Evolutionary conservation across 30 jellyfish, hydroid and myxozoan genomes (phyloP).

Genomic region (Cassiopea andromeda): DNA sequence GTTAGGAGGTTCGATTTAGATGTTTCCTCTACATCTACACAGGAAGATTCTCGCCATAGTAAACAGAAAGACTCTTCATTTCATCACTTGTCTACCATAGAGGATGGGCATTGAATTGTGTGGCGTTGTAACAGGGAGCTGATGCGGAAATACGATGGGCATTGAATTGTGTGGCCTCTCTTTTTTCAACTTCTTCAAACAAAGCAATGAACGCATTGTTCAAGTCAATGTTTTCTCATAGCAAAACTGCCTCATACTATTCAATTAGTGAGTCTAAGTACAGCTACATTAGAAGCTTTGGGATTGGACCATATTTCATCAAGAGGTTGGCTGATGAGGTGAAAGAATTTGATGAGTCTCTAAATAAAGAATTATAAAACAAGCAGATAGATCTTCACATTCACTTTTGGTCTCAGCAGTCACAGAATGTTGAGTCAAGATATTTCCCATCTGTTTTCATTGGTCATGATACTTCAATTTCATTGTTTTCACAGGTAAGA

Average conservation of each 20-base stretch:
- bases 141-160: background rate
- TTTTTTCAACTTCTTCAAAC: background rate
- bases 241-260: background rate
- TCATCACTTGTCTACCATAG: background rate
- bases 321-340: background rate
- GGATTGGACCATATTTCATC: background rate
- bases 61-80: background rate
- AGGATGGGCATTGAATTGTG: no score
- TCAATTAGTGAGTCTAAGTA: background rate
- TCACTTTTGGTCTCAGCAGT: background rate
- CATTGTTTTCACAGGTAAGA: background rate
- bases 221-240: background rate
- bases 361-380: background rate
- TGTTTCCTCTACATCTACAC: background rate
- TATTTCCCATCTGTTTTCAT: background rate
- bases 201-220: background rate
- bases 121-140: background rate
- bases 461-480: background rate
- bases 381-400: background rate
- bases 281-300: background rate
- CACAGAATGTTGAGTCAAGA: background rate
- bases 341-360: background rate
- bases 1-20: background rate
- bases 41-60: background rate
- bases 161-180: background rate